Conservation (phyloP, 2,888 invertebrate species). For the Belgica antarctica region DNA sequence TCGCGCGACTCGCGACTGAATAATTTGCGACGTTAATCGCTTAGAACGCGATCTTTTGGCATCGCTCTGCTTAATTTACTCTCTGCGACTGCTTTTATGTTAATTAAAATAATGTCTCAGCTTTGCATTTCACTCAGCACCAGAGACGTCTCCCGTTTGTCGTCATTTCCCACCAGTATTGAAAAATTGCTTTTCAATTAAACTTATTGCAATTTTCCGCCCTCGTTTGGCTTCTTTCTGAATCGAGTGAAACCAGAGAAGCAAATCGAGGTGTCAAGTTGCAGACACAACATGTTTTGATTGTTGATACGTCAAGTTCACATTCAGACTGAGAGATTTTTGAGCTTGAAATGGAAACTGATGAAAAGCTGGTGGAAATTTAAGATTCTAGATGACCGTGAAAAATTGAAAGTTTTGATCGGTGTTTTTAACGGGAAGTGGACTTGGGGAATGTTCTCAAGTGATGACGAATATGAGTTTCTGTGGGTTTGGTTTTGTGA, state of each 20-base stretch:
- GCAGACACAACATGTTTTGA: not conserved
- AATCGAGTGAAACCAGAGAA: conserved; percentile 12
- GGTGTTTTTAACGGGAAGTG: too few relatives aligned
- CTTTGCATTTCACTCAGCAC: too few relatives aligned
- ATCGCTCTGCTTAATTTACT: not conserved
- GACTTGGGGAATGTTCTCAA: too few relatives aligned
- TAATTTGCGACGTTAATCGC: conserved; percentile 33
- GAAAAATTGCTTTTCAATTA: conserved; percentile 27
- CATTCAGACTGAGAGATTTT: not conserved
- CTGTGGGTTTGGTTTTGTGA: too few relatives aligned
- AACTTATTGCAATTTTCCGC: not conserved
- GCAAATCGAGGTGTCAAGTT: not conserved
- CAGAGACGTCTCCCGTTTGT: not conserved
- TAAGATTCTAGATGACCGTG: not conserved
- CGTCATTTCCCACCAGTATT: conserved; percentile 13
- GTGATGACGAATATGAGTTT: too few relatives aligned
- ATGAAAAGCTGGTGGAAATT: conserved; percentile 21
- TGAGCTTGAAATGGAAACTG: not conserved
- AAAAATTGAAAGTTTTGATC: too few relatives aligned
- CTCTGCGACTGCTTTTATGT: not conserved
- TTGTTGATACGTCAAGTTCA: not conserved
- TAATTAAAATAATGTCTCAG: conserved; percentile 16
- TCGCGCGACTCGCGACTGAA: not conserved
- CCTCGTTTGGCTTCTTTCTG: not conserved
- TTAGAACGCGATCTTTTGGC: conserved; percentile 35